A percentile compares a stretch with the other conserved stretches of the same genome.
These are phyloP conservation scores for Onychomys arenicola DNA, from an alignment of 2,797 vertebrate species.

Conservation along the genomic window DNA sequence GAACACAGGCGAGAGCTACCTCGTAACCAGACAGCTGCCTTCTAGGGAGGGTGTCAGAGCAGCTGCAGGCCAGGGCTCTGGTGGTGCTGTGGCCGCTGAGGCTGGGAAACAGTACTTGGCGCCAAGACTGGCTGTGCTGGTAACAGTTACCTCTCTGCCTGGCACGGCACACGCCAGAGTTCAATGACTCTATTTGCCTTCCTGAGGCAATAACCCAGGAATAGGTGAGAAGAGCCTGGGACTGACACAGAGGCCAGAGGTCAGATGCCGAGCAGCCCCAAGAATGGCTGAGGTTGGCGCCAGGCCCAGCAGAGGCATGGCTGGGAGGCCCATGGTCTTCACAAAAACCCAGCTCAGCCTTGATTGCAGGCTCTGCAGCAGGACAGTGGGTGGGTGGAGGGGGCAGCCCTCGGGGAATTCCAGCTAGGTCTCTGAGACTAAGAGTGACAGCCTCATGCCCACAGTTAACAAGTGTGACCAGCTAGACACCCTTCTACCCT, in stretches of 20 bases:
- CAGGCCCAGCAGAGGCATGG: background rate
- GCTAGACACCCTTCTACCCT: background rate
- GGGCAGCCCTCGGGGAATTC: background rate
- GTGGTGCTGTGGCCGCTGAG: background rate
- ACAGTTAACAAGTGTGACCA: background rate
- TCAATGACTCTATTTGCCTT: slow-evolving; percentile 62
- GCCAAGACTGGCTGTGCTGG: background rate
- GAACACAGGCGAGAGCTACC: background rate
- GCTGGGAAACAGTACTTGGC: background rate
- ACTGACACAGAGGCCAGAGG: background rate
- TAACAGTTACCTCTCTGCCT: background rate
- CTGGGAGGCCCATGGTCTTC: rapidly evolving
- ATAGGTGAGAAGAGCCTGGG: slow-evolving; percentile 7
- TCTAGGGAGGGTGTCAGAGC: background rate
- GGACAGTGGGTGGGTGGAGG: background rate
- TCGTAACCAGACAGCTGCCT: background rate
- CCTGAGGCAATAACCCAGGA: background rate
- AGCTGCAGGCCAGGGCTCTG: too few species aligned
- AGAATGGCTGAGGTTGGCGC: background rate
- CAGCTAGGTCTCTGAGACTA: background rate
- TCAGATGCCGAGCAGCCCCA: background rate
- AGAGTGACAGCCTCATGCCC: background rate
- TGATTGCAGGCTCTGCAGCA: background rate
- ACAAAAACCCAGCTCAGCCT: background rate
- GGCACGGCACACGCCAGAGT: background rate